Base-by-base conservation (phyloP, 2,113 vertebrate genomes). In the Addax nasomaculatus region DNA sequence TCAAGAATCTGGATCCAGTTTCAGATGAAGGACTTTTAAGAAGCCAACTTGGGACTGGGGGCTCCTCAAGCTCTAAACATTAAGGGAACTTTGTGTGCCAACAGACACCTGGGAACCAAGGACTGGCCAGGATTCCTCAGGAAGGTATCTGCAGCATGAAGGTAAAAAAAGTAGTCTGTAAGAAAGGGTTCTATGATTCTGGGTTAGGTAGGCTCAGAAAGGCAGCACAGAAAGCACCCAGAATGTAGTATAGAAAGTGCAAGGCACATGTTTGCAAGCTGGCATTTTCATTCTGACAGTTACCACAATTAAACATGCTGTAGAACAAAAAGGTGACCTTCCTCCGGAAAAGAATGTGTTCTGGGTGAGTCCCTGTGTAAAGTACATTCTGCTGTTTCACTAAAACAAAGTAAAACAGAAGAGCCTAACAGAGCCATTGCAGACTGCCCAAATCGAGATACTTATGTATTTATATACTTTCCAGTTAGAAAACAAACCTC, bases 381-480 rank as follows among this genome's bases (percentile, higher is more conserved):
- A 64, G 36, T 58, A 67, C 25, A 86, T 30, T 92, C 19, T 12
- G 14, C 1, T n/a, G 17, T 81, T 89, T 53, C 23, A 84, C 57
- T 89, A 47, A 84, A 87, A 93, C 70, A 87, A 80, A 87, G 39
- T 55, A 6, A 86, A 90, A 76, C 27, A 45, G 43, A 70, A 60
- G 21, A 83, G 23, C 23, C 47, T 80, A 23, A 12, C 7, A 70
- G 30, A 95, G 33, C 45, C 49, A 81, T 14, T 45, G 29, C n/a
- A 87, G 27, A 95, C 21, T 84, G 62, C 76, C 27, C 57, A 78
- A 95, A 87, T 78, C 13, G 45, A 70, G n/a, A 70, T 43, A 90
- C 45, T 86, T 86, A 86, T 8, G 23, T 51, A 95, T 88, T 93
- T 62, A 89, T 90, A 85, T 95, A 90, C 64, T 88, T 93, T 43